Evolutionary conservation across 92 coral and sea anemone genomes (phyloP), one percentile per base, ranked within the genome.

Genomic region (Virgularia gustaviana): DNA sequence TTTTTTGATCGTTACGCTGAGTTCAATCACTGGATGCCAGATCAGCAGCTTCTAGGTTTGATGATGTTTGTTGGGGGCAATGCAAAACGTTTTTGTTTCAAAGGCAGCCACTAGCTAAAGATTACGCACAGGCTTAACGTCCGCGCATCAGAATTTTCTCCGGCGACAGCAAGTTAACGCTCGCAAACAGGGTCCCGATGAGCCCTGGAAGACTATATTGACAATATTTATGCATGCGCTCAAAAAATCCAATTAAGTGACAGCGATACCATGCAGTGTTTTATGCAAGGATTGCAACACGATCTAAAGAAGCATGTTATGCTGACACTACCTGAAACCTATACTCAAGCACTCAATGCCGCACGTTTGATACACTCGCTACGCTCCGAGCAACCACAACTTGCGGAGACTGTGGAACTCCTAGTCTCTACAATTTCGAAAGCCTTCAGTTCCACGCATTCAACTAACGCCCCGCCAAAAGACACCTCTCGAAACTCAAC

Each of bases 121-220:
- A 0, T 62, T 75, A 39, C 0, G 34, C 0, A 44, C 63, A 36
- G 28, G 47, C 1, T 77, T 67, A 28, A 57, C 55, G 1, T 52
- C 71, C 1, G 55, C 55, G 3, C 35, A 54, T 19, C 75, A 61
- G n/a, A 42, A 36, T 6, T 76, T 66, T 29, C 12, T 61, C 3
- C 6, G 65, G 30, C 60, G 83, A 29, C 83, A 78, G 15, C 67
- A 44, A 27, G 13, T 78, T 16, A 55, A 52, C 12, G 56, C 36
- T 12, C 44, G 83, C 3, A 70, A 65, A 33, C 76, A 77, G 25
- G 65, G 76, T 8, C 55, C 52, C 4, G 18, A 52, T 7, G 76
- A 77, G 41, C 24, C 70, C 51, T 78, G 2, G 83, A 78, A 53
- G 58, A 49, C 6, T 78, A 70, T 49, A 31, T 78, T 5, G 49